Evolutionary conservation across 2,113 vertebrate genomes (phyloP), one percentile per base, ranked within the genome.

Genomic region (Candoia aspera): DNA sequence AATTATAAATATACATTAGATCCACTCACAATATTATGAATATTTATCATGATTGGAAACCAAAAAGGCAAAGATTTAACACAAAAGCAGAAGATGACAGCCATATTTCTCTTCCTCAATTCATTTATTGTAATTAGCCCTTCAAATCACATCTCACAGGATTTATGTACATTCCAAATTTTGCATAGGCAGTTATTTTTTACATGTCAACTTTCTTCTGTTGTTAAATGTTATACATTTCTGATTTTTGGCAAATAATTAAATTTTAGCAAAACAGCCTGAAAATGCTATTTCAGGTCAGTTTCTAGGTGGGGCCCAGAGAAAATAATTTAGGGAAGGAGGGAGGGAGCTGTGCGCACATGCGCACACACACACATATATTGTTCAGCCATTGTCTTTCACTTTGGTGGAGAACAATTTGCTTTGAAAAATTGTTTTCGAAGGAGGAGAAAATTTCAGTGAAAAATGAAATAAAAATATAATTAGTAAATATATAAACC

Each of bases 131-230:
- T 1, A 92, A 15, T 55, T 90, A 57, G n/a, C 64, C 85, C 89
- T 89, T 95, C 93, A 91, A 86, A 89, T 94, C 86, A 87, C 88
- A 54, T 86, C 86, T 94, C 91, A 60, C 68, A 91, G 86, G 92
- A 91, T 58, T 54, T 91, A 86, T 91, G 94, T 87, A 11, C 84
- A 29, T 29, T 58, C 89, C 37, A 90, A 62, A 84, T 46, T 93
- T 90, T 93, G 79, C 58, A 84, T 4, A 85, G 29, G 84, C 87
- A 55, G 46, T 88, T 89, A 91, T 49, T 29, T 88, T 84, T 62
- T 87, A 85, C 12, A 1, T 58, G 89, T 6, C 49, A 94, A 6
- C 90, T 85, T 64, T 86, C 91, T 90, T 92, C 92, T 68, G 54
- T 79, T 84, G 86, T 68, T 93, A 29, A 93, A 33, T 86, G 21